A percentile compares a stretch with the other conserved stretches of the same genome.
These are phyloP conservation scores for Hoplostethus atlanticus DNA, from an alignment of 2,797 vertebrate genomes.

Conservation along the genomic window DNA sequence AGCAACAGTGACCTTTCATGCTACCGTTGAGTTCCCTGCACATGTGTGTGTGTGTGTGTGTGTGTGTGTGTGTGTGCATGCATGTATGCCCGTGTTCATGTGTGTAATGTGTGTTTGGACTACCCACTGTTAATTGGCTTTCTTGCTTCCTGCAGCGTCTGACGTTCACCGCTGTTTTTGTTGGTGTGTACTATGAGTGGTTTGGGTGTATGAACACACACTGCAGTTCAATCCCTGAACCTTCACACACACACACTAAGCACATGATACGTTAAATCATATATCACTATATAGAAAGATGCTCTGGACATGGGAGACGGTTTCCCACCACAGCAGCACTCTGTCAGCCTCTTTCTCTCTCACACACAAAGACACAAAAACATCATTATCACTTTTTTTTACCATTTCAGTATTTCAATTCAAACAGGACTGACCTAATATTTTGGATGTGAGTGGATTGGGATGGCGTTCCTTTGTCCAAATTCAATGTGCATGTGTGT, in stretches of 20 bases:
- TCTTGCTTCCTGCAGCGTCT: slow-evolving; percentile 23
- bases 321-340: background rate
- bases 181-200: slow-evolving; percentile 7
- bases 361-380: background rate
- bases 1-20: slow-evolving; percentile 76
- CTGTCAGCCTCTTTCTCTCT: background rate
- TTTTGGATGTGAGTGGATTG: slow-evolving; percentile 43
- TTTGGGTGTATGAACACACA: background rate
- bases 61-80: slow-evolving; percentile 12
- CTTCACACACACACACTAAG: background rate
- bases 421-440: slow-evolving; percentile 43
- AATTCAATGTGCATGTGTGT: slow-evolving; percentile 58
- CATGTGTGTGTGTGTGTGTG: slow-evolving; percentile 26
- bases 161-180: slow-evolving; percentile 41
- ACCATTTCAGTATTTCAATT: slow-evolving; percentile 1
- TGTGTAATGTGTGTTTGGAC: background rate
- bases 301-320: background rate
- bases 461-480: slow-evolving; percentile 53
- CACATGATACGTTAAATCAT: too few species aligned
- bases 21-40: slow-evolving; percentile 43
- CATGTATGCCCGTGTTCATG: background rate
- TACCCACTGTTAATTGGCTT: slow-evolving; percentile 40
- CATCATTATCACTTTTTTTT: slow-evolving; percentile 16
- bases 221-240: slow-evolving; percentile 4
- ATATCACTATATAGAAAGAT: background rate